Evolutionary conservation across 2,797 vertebrate genomes (phyloP).

Genomic region (Limosa lapponica): DNA sequence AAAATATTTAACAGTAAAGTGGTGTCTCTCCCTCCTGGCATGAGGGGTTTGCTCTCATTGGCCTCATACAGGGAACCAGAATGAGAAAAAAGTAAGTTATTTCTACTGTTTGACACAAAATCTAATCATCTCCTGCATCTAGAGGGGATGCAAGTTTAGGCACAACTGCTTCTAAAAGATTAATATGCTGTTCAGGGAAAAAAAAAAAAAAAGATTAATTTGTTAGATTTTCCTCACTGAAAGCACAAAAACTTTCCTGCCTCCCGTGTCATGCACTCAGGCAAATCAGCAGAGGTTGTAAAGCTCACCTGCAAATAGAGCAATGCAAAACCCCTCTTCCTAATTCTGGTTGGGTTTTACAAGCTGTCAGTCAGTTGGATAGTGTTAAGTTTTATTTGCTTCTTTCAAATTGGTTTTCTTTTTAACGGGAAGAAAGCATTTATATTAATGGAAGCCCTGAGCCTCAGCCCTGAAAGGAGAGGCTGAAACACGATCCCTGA

Average conservation of each 20-base stretch:
- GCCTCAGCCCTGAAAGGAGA: neutral
- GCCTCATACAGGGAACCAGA: neutral
- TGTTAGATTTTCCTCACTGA: neutral
- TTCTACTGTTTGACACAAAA: neutral
- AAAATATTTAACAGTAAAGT: neutral
- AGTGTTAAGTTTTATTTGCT: conserved; percentile 35
- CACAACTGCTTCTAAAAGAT: neutral
- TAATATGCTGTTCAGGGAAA: accelerated
- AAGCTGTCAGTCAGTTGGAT: neutral
- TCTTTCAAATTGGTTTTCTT: conserved; percentile 62
- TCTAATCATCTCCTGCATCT: accelerated
- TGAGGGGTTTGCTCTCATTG: neutral
- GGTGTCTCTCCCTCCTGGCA: neutral
- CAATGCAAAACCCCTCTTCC: neutral
- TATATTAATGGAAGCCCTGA: conserved; percentile 34
- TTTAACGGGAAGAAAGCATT: conserved; percentile 40
- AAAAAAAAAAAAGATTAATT: too few relatives aligned
- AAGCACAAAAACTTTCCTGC: neutral
- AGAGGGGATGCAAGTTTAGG: neutral
- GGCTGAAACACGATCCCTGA: conserved; percentile 34
- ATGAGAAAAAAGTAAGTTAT: neutral
- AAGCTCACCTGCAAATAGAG: neutral
- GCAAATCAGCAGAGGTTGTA: neutral
- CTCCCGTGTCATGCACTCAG: neutral
- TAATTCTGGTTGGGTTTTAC: neutral